Base-by-base conservation (phyloP, 1,140 invertebrate genomes). In the Monochamus saltuarius region DNA sequence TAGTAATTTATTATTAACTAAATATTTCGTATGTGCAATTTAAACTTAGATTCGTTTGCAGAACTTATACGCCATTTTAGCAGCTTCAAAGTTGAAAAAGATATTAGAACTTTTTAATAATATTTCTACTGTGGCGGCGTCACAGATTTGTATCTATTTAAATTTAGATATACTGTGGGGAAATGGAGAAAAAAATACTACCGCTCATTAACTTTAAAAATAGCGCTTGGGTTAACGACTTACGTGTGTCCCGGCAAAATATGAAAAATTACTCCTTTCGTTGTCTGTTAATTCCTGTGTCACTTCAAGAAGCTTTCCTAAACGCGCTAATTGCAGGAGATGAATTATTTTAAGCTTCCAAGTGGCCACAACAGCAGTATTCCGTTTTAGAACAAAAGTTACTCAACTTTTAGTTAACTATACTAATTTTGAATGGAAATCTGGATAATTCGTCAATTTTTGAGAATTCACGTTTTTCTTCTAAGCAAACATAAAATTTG, bases 201-300 rank as follows among this genome's bases (percentile, higher is more conserved):
- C 47, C 53, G 56, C 56, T 61, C 59, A 56, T 61, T 61, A 38
- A 46, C 50, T n/a, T 55, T 56, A 56, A 56, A 61, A 61, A 61
- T 61, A 61, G 54, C 43, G n/a, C 14, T 4, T 61, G 51, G 59
- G 59, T 61, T 42, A 61, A 56, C 55, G 59, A 61, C 59, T 56
- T 56, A 22, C 45, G 56, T 61, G 50, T 54, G 43, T 13, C 14
- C 17, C 43, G 56, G 37, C 49, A 61, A 55, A 54, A 45, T 38
- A 50, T 37, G 34, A 50, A 10, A n/a, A 56, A 49, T 54, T 52
- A 16, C 14, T 40, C 22, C 22, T 37, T 38, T 17, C 19, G 17
- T 16, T 14, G 39, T 40, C 39, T 40, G 14, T 40, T 40, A 40
- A 40, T 40, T 40, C 14, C 11, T n/a, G 14, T 40, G 39, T 40